Percentiles rank a stretch among this genome's conserved stretches.
Evolutionary conservation across 2,113 vertebrate genomes (phyloP).

Genomic region (Azemiops feae): DNA sequence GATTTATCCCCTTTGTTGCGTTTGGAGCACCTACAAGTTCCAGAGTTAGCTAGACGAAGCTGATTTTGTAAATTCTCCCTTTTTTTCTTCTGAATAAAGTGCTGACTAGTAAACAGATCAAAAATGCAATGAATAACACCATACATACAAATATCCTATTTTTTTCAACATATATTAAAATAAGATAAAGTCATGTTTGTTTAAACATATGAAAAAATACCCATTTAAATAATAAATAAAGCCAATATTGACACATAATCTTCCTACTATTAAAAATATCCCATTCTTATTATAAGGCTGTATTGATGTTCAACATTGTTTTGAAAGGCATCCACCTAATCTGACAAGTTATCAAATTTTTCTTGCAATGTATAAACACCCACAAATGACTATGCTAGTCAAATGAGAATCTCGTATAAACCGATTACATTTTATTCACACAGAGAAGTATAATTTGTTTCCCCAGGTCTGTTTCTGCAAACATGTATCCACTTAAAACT

Average conservation of each 20-base stretch:
- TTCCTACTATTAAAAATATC: slow-evolving; percentile 67
- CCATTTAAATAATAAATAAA: slow-evolving; percentile 78
- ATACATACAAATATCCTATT: slow-evolving; percentile 56
- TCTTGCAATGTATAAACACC: slow-evolving; percentile 66
- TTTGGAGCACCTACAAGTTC: slow-evolving; percentile 24
- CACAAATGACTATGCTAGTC: slow-evolving; percentile 66
- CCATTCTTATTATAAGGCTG: slow-evolving; percentile 72
- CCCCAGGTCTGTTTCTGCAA: slow-evolving; percentile 48
- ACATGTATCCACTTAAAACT: slow-evolving; percentile 43
- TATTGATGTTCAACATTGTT: slow-evolving; percentile 65
- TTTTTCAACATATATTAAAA: slow-evolving; percentile 59
- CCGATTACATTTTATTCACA: slow-evolving; percentile 59
- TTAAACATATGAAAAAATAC: slow-evolving; percentile 76
- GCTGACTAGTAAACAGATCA: slow-evolving; percentile 64
- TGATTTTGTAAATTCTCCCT: slow-evolving; percentile 19
- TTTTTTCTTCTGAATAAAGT: slow-evolving; percentile 58
- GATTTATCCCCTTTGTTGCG: slow-evolving; percentile 38
- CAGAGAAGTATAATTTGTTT: slow-evolving; percentile 52
- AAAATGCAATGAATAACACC: slow-evolving; percentile 55
- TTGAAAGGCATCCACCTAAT: slow-evolving; percentile 74
- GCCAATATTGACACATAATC: slow-evolving; percentile 65
- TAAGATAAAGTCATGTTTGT: slow-evolving; percentile 73
- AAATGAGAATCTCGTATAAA: slow-evolving; percentile 58
- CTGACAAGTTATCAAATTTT: slow-evolving; percentile 68
- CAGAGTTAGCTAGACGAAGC: slow-evolving; percentile 27